These are phyloP conservation scores for Podilymbus podiceps DNA, from an alignment of 2,113 vertebrate species.

Conservation along the genomic window DNA sequence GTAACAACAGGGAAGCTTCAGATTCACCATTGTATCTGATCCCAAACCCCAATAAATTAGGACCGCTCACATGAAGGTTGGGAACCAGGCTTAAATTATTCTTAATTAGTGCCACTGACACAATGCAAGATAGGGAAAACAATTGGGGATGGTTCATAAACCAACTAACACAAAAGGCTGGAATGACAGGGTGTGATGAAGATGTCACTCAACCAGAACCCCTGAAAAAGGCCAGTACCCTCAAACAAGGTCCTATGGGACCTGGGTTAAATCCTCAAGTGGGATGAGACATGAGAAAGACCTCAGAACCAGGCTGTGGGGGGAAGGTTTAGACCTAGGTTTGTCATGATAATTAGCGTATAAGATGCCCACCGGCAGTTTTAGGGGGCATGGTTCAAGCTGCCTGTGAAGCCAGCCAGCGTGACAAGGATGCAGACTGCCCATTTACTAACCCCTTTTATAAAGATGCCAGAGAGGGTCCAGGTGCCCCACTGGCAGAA, in stretches of 20 bases:
- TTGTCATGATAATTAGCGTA: not conserved
- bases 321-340: not conserved
- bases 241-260: not conserved
- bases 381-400: not conserved
- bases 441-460: accelerated
- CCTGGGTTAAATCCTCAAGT: not conserved
- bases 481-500: not conserved
- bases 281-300: not conserved
- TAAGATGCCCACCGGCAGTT: not conserved
- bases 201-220: not conserved
- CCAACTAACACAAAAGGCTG: not conserved
- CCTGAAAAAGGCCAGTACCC: not conserved
- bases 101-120: not conserved
- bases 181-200: not conserved
- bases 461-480: not conserved
- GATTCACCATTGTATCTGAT: not conserved
- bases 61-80: not conserved
- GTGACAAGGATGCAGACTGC: not conserved
- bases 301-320: not conserved
- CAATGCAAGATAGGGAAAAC: not conserved
- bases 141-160: not conserved
- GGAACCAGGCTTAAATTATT: not conserved
- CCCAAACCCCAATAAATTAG: not conserved
- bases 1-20: not conserved
- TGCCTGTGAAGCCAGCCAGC: accelerated